Base-by-base conservation (phyloP, 2,888 invertebrate genomes). In the Aelia acuminata region DNA sequence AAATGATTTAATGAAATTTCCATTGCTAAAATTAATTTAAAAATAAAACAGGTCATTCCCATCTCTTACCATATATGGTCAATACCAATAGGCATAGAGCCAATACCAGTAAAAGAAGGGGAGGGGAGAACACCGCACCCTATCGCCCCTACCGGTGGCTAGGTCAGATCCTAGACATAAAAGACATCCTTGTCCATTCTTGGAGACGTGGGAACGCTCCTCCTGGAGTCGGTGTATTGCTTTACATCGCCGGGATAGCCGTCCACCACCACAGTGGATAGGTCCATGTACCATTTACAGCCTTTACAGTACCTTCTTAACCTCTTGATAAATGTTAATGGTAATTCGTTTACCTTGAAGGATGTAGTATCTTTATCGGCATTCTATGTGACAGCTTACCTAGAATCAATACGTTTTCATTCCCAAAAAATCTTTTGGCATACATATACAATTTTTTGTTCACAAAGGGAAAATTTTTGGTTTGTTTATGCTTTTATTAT, bases 141-240 rank as follows among this genome's bases (percentile, higher is more conserved):
- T 20, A 35, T 70, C 31, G 63, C 18, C 31, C 18, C 63, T 35
- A 35, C 7, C 20, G 63, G 63, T 70, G 63, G 63, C 63, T 70
- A 70, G 63, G 63, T 70, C 63, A 70, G 63, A 70, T 70, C 63
- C 63, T 70, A 31, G 63, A 70, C 63, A 70, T 70, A 70, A 70
- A 70, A 70, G 63, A 70, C 63, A 70, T 70, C 63, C 63, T 70
- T 35, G 31, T 70, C 63, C 63, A 70, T 70, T 70, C 63, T 35
- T 20, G 63, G 63, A 70, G 63, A 70, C 63, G 63, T 70, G 63
- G 63, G 63, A 70, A 70, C 63, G 63, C 63, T 70, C 35, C 63
- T 1, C 20, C 63, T 20, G 5, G 31, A 35, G 31, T 70, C 5
- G 20, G 31, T 70, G 31, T 18, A 70, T 70, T 35, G 35, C 5